These are phyloP conservation scores for Parambassis ranga DNA, from an alignment of 2,797 vertebrate species.

Conservation along the genomic window DNA sequence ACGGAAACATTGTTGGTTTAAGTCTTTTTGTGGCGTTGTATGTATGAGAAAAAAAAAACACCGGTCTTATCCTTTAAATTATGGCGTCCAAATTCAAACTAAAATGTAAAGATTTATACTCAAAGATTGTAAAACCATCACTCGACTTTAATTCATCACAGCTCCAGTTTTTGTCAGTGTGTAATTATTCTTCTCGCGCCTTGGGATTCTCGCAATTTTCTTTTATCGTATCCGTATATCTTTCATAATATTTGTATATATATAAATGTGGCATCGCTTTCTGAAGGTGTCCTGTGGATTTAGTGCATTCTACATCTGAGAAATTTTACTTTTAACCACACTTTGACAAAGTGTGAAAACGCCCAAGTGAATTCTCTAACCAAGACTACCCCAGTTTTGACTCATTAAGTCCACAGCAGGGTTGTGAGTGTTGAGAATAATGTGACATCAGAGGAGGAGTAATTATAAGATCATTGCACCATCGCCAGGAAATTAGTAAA, in stretches of 20 bases:
- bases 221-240: conserved; percentile 1
- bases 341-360: conserved; percentile 3
- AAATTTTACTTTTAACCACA: neutral
- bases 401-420: conserved; percentile 16
- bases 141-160: neutral
- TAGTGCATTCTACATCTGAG: neutral
- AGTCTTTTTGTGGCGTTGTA: neutral
- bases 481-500: neutral
- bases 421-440: conserved; percentile 14
- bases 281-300: neutral
- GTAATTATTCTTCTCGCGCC: conserved; percentile 17
- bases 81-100: neutral
- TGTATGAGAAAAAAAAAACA: neutral
- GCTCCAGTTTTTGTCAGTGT: conserved; percentile 7
- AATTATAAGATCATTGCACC: neutral
- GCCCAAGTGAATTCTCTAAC: neutral
- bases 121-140: neutral
- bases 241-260: too few species aligned
- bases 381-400: neutral
- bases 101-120: neutral
- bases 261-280: neutral
- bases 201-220: neutral
- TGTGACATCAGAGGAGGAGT: neutral
- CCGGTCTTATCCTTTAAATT: neutral
- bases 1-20: neutral